Evolutionary conservation across 53 echinoderm and acorn worm genomes (phyloP), one percentile per base, ranked within the genome.

Genomic region (Zoroaster sp.): DNA sequence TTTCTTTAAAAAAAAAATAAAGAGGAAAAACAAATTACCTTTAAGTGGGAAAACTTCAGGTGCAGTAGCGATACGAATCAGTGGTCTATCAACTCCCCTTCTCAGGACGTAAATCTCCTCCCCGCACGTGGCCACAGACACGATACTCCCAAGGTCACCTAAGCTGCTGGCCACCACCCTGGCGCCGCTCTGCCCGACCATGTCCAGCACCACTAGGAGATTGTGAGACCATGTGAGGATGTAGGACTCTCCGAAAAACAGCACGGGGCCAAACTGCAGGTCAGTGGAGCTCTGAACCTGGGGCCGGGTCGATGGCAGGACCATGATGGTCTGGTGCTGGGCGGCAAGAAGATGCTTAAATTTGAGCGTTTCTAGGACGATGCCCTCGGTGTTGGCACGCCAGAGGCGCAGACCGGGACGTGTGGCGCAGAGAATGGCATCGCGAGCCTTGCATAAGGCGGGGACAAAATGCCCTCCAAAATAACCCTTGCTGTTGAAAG

Each of bases 31-130:
- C 17, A 8, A 38, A 35, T 66, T 49, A 96, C 96, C 96, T 96
- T 90, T 96, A 23, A 21, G 49, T 13, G 73, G 28, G 28, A 63
- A 37, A 31, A 92, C 69, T 51, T 97, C 97, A 38, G 97, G 95
- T 55, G 66, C 36, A 0, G 73, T 88, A 7, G 91, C 94, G 2
- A 95, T 83, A 38, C 97, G 73, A 12, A 97, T 55, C 52, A 97
- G 86, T 42, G 86, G 82, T 78, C 94, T 94, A 18, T 91, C 83
- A 7, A 86, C 49, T 18, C 92, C 87, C 39, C 91, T 92, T 67
- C 95, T 90, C 36, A 97, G 83, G 21, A 94, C 89, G 40, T 95
- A 92, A 36, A 97, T 97, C 88, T 97, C 97, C 77, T 95, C 92
- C n/a, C 88, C 90, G 17, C 42, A 77, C 15, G 90, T 91, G 15